Evolutionary conservation across 2,797 vertebrate species (phyloP).

Genomic region (Coilia nasus): DNA sequence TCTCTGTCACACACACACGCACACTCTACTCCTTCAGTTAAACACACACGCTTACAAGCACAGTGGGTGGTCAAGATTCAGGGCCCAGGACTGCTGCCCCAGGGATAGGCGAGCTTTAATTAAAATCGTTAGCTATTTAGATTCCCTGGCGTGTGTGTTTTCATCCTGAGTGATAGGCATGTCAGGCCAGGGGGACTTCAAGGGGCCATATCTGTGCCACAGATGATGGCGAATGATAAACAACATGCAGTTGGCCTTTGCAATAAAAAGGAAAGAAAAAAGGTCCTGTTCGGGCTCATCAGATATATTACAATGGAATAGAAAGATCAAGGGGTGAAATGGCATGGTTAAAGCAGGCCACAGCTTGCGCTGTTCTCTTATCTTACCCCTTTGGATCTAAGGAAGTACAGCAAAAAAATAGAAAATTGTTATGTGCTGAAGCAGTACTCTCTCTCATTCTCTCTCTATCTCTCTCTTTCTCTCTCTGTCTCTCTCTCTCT

Average conservation of each 20-base stretch:
- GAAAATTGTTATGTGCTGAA: not conserved
- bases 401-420: not conserved
- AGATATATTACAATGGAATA: not conserved
- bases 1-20: too few relatives aligned
- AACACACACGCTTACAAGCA: too few relatives aligned
- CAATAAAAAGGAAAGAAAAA: not conserved
- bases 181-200: not conserved
- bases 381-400: not conserved
- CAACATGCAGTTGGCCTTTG: not conserved
- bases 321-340: constrained; percentile 9
- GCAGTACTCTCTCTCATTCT: not conserved
- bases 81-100: constrained; percentile 11
- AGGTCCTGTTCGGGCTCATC: not conserved
- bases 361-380: not conserved
- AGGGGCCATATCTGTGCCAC: not conserved
- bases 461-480: too few relatives aligned
- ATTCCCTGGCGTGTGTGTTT: not conserved
- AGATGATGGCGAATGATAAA: not conserved
- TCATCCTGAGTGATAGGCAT: not conserved
- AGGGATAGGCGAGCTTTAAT: not conserved
- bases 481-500: too few relatives aligned
- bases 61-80: constrained; percentile 36
- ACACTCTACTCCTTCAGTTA: too few relatives aligned
- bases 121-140: not conserved
- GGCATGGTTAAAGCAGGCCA: not conserved